Conservation (phyloP, 2,888 invertebrate genomes). For the Campoplex nolae region DNA sequence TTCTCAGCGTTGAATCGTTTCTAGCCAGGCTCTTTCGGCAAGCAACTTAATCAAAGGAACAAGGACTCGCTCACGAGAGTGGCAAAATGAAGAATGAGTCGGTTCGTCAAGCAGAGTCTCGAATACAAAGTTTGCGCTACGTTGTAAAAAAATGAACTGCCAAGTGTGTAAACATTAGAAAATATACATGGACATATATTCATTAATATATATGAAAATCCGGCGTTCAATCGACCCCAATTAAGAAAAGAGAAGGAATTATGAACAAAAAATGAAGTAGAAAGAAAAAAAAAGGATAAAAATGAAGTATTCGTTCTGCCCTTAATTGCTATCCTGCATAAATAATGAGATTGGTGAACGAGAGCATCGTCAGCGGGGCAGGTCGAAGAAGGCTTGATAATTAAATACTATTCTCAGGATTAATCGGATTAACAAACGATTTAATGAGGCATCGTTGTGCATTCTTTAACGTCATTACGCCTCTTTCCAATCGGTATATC, state of each 20-base stretch:
- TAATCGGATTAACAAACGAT: conserved; percentile 62
- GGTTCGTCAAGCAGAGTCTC: conserved; percentile 25
- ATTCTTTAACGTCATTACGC: conserved; percentile 19
- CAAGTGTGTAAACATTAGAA: conserved; percentile 23
- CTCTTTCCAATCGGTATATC: conserved; percentile 12
- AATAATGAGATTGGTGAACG: conserved; percentile 61
- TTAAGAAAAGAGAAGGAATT: conserved; percentile 1
- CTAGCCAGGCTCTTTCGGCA: conserved; percentile 47
- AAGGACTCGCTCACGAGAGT: neutral
- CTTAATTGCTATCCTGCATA: conserved; percentile 62
- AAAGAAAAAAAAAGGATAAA: conserved; percentile 35
- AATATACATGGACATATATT: neutral
- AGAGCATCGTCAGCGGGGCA: conserved; percentile 27
- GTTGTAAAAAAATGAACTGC: conserved; percentile 6
- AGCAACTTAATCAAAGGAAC: conserved; percentile 59
- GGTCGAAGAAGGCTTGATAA: conserved; percentile 52
- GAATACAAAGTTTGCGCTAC: conserved; percentile 1
- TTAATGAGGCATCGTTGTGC: conserved; percentile 53
- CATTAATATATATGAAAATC: conserved; percentile 49
- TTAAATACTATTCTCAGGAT: conserved; percentile 61
- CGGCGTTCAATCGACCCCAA: conserved; percentile 36
- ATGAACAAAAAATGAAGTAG: neutral
- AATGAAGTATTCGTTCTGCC: conserved; percentile 17
- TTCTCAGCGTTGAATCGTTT: conserved; percentile 36
- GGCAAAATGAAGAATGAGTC: conserved; percentile 38